Evolutionary conservation across 35 echinoderm and acorn worm genomes (phyloP).

Genomic region (Anneissia japonica): DNA sequence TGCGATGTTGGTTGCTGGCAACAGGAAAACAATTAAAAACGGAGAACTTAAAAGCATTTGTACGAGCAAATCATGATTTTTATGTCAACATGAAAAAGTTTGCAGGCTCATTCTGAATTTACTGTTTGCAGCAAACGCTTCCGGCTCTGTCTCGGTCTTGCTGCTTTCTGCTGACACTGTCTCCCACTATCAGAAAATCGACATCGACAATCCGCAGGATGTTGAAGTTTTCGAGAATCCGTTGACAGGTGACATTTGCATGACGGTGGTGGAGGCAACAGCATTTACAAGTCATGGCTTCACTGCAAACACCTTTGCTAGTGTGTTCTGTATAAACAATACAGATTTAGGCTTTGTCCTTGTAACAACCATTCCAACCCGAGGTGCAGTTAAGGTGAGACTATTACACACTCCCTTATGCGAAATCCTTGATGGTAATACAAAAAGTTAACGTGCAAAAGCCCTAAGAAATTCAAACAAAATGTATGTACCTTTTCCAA

Average conservation of each 20-base stretch:
- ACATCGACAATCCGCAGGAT: neutral
- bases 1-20: neutral
- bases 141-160: neutral
- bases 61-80: too few relatives aligned
- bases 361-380: neutral
- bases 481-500: too few relatives aligned
- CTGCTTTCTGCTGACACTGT: neutral
- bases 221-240: neutral
- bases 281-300: neutral
- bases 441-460: too few relatives aligned
- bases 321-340: neutral
- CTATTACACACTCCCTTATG: too few relatives aligned
- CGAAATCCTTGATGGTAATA: too few relatives aligned
- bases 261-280: neutral
- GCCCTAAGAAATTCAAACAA: too few relatives aligned
- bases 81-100: too few relatives aligned
- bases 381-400: neutral
- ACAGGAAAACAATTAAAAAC: too few relatives aligned
- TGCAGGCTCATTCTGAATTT: too few relatives aligned
- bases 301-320: neutral
- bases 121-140: neutral
- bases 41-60: too few relatives aligned
- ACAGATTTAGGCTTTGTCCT: neutral
- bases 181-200: neutral
- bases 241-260: neutral